Percentiles rank a stretch among this genome's conserved stretches.
These are phyloP conservation scores for Porites rus DNA, from an alignment of 92 coral and sea anemone species.

Conservation along the genomic window DNA sequence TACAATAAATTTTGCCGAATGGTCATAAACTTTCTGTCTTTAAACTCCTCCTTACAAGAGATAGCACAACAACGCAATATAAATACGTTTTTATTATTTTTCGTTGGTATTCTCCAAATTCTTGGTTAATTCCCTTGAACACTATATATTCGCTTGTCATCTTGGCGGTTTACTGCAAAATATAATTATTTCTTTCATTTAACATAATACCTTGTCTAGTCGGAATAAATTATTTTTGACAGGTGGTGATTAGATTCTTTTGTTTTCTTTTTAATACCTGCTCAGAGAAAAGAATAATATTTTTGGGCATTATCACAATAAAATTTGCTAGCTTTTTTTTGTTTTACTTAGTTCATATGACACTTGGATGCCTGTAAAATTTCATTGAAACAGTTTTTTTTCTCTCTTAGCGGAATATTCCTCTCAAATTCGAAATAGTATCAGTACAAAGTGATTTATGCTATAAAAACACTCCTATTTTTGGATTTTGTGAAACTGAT, in stretches of 20 bases:
- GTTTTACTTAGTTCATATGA: not conserved
- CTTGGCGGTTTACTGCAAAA: constrained; percentile 5
- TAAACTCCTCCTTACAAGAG: not conserved
- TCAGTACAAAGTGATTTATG: too few species aligned
- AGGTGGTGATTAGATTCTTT: constrained; percentile 31
- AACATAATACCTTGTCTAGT: constrained; percentile 21
- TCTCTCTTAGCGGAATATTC: not conserved
- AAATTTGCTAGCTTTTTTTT: constrained; percentile 8
- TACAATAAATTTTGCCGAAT: constrained; percentile 16
- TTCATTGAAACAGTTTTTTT: too few species aligned
- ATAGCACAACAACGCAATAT: not conserved
- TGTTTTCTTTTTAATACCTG: constrained; percentile 17
- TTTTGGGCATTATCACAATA: constrained; percentile 7
- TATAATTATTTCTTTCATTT: constrained; percentile 17
- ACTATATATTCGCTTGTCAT: not conserved
- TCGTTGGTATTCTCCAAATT: too few species aligned
- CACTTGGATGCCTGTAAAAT: not conserved
- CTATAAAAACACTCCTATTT: too few species aligned
- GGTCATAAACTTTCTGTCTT: constrained; percentile 6
- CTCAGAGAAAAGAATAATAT: constrained; percentile 26
- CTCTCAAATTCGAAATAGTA: not conserved
- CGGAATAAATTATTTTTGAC: constrained; percentile 39
- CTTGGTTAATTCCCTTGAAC: not conserved
- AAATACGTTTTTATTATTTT: too few species aligned
- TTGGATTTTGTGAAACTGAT: not conserved